These are phyloP conservation scores for Urocitellus parryii DNA, from an alignment of 2,113 vertebrate species.

Conservation along the genomic window DNA sequence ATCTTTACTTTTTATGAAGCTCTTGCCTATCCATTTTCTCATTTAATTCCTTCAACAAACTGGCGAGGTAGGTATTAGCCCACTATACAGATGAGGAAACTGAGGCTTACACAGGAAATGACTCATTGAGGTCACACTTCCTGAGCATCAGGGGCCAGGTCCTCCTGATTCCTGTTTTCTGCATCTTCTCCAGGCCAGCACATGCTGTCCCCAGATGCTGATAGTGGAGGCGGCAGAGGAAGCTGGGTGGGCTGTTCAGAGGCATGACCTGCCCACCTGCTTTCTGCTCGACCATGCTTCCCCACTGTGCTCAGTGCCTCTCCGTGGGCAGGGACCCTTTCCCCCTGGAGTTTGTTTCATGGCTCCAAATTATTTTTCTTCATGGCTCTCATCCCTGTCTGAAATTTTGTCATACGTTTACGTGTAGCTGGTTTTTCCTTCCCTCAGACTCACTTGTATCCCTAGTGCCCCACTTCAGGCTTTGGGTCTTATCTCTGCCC, in stretches of 20 bases:
- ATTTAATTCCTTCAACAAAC: neutral
- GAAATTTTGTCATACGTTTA: neutral
- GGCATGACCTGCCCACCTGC: neutral
- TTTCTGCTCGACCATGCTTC: neutral
- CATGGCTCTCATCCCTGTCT: neutral
- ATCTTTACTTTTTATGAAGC: conserved; percentile 54
- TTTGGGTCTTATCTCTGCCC: neutral
- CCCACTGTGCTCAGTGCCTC: neutral
- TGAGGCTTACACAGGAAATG: conserved; percentile 54
- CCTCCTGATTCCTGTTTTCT: neutral
- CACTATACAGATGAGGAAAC: conserved; percentile 52
- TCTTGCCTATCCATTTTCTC: conserved; percentile 22
- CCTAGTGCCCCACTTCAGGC: neutral
- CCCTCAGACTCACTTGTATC: neutral
- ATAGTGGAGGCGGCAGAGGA: neutral
- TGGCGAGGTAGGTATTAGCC: conserved; percentile 54
- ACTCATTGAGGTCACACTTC: conserved; percentile 56
- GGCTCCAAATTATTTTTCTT: neutral
- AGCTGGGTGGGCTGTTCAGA: no score
- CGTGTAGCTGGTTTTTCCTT: neutral
- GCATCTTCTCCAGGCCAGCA: neutral
- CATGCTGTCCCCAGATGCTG: neutral
- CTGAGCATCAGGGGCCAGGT: neutral
- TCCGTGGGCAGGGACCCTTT: neutral
- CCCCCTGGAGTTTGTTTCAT: neutral